phyloP scores from a whole-genome alignment of 2,888 invertebrate species.

The Melanostoma mellinum region DNA sequence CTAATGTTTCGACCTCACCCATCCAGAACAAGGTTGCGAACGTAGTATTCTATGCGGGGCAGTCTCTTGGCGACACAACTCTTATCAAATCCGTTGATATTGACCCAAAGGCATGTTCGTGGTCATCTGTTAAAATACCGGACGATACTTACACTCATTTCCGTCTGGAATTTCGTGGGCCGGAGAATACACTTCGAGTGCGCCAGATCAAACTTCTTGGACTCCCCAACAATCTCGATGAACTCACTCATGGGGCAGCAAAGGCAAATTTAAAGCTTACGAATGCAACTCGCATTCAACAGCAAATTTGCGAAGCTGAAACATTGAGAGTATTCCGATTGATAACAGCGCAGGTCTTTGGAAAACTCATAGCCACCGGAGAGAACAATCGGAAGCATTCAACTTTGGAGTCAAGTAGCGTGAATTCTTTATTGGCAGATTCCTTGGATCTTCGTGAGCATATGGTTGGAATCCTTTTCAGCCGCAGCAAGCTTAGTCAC shows the following conservation, averaged over 20 bases:
- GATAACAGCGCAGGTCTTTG: conserved; percentile 93
- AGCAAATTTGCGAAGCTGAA: conserved; percentile 94
- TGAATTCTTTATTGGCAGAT: conserved; percentile 80
- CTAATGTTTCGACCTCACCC: conserved; percentile 28
- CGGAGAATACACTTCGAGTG: conserved; percentile 94
- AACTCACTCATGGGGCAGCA: conserved; percentile 64
- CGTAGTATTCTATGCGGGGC: conserved; percentile 92
- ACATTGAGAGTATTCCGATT: conserved; percentile 95
- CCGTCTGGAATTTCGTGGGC: conserved; percentile 93
- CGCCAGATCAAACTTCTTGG: conserved; percentile 90
- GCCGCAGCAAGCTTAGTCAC: conserved; percentile 95
- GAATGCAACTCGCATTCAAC: conserved; percentile 85
- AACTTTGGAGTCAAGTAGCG: conserved; percentile 79
- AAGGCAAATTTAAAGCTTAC: conserved; percentile 79
- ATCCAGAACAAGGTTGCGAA: conserved; percentile 94
- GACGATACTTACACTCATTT: conserved; percentile 85
- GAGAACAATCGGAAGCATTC: conserved; percentile 73
- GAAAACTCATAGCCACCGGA: conserved; percentile 88
- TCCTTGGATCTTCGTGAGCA: conserved; percentile 93
- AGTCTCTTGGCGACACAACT: conserved; percentile 90
- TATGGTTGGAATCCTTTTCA: conserved; percentile 97
- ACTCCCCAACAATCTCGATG: conserved; percentile 81
- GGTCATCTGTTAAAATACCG: conserved; percentile 93
- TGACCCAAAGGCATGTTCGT: conserved; percentile 92
- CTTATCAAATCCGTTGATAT: conserved; percentile 93